Conservation (phyloP, 2,797 vertebrate genomes). For the Phataginus tricuspis region DNA sequence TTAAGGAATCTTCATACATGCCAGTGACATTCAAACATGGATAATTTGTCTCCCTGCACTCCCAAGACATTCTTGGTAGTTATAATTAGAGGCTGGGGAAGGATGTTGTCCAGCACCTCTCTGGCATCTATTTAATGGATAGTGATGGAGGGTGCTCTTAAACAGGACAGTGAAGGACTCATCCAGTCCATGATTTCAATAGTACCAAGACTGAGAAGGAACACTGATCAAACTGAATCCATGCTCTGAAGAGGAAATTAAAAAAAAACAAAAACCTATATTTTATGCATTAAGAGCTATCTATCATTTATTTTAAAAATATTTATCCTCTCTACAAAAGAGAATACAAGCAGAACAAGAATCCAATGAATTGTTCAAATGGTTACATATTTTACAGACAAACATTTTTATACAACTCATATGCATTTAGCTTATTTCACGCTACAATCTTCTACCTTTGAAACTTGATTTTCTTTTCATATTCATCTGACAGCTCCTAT, state of each 20-base stretch:
- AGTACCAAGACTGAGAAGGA: background rate
- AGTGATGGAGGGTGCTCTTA: background rate
- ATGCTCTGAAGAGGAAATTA: background rate
- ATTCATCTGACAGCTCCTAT: background rate
- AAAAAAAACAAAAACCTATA: background rate
- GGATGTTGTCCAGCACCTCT: background rate
- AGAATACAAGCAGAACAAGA: background rate
- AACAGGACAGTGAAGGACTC: background rate
- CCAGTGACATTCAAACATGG: background rate
- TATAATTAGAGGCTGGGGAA: background rate
- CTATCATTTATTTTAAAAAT: background rate
- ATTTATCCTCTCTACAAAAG: background rate
- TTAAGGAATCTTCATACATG: background rate
- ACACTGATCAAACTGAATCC: background rate
- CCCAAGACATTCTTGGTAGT: background rate
- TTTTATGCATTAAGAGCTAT: background rate
- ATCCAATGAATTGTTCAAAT: background rate
- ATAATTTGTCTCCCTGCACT: background rate
- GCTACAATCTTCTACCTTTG: background rate
- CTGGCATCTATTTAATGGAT: background rate
- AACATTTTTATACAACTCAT: background rate
- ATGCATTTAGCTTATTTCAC: background rate
- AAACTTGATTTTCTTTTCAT: background rate
- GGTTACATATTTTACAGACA: background rate
- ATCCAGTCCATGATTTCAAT: background rate